Base-by-base conservation (phyloP, 2,888 invertebrate genomes). In the Achlya flavicornis region DNA sequence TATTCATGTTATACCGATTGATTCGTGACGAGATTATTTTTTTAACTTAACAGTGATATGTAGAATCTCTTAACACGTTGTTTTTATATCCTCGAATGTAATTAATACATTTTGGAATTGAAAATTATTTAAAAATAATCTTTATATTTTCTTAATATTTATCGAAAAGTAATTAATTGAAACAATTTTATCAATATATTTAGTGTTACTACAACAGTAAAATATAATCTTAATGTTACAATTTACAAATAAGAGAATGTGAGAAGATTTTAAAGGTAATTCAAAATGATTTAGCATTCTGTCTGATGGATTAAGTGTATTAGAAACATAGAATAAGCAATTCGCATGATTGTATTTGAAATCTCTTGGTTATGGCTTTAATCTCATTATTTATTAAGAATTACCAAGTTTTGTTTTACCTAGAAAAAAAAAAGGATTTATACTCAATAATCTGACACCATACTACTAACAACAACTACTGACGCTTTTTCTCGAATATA, bases 71-170 rank as follows among this genome's bases (percentile, higher is more conserved):
- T 70, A 80, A 73, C 64, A 70, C n/a, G 4, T 75, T 80, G 76
- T 68, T 70, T 78, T 79, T 75, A 77, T 71, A 74, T 79, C 71
- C 76, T 70, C 76, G 74, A 79, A 78, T 76, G 72, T 75, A 77
- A 68, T 74, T 63, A 72, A 69, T 69, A 69, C n/a, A 53, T 74
- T 85, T 86, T 83, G 92, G 92, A 92, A 93, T 92, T 92, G 92
- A 92, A 77, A 72, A 80, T 86, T 79, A 80, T 87, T 89, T 87
- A 70, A 74, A 73, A 81, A 77, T 78, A 76, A 71, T 81, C 79
- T 80, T 85, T 67, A 88, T 92, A 91, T 92, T 92, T 92, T 92
- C 84, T 83, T 90, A 89, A 87, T 79, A 80, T 87, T 85, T 91
- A 88, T 86, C 79, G 83, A 74, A 80, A 82, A 73, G 69, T 72